These are phyloP conservation scores for Telmatherina bonti DNA, from an alignment of 2,797 vertebrate genomes.

Conservation along the genomic window DNA sequence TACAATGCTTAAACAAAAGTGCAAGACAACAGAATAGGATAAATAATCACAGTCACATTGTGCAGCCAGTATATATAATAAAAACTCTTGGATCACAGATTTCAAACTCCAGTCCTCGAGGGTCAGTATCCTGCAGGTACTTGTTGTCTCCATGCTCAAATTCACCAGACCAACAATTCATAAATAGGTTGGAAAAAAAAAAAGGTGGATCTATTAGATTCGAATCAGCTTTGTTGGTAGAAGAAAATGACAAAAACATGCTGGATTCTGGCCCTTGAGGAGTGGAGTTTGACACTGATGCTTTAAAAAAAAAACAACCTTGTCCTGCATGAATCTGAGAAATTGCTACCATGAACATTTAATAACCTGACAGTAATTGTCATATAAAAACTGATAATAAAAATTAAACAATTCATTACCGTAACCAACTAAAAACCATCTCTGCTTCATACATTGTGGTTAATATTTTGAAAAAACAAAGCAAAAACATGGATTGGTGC, in stretches of 20 bases:
- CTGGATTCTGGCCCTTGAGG: no score
- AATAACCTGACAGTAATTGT: not conserved
- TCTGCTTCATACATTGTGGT: not conserved
- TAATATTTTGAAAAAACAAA: not conserved
- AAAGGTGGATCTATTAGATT: no score
- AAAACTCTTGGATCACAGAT: not conserved
- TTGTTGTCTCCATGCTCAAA: no score
- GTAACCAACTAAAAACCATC: not conserved
- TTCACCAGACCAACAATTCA: no score
- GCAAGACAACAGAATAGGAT: not conserved
- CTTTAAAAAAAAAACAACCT: not conserved
- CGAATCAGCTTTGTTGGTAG: no score
- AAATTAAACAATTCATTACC: slow-evolving; percentile 1
- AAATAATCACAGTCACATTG: not conserved
- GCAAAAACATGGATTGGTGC: not conserved
- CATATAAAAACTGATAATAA: not conserved
- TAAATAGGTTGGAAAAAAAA: no score
- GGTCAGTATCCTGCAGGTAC: no score
- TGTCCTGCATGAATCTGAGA: not conserved
- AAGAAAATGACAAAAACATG: no score
- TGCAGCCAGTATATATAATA: not conserved
- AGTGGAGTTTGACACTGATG: no score
- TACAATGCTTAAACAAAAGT: not conserved
- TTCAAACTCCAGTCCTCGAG: no score
- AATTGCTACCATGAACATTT: slow-evolving; percentile 18